A percentile compares a stretch with the other conserved stretches of the same genome.
Evolutionary conservation across 2,888 invertebrate genomes (phyloP).

Genomic region (Drosophila percnosoma): DNA sequence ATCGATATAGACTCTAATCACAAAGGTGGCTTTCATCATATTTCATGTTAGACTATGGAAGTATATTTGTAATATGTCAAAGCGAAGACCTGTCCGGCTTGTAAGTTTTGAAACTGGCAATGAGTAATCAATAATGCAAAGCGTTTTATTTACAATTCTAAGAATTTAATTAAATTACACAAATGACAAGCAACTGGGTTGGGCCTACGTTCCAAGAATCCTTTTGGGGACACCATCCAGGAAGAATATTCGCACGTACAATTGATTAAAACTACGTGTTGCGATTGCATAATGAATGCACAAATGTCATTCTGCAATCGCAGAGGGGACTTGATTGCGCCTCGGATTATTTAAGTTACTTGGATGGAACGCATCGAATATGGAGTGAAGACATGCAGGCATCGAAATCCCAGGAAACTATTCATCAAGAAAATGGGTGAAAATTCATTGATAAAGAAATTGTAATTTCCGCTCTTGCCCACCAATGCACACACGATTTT

Average conservation of each 20-base stretch:
- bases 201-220: conserved; percentile 1
- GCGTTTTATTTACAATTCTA: conserved; percentile 19
- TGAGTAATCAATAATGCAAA: conserved; percentile 28
- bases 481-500: conserved; percentile 52
- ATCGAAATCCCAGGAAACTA: conserved; percentile 28
- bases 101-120: background rate
- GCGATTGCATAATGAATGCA: conserved; percentile 73
- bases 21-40: background rate
- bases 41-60: background rate
- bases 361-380: conserved; percentile 1
- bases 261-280: conserved; percentile 82
- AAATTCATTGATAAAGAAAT: conserved; percentile 74
- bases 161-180: conserved; percentile 55
- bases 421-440: conserved; percentile 20
- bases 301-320: conserved; percentile 28
- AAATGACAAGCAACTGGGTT: conserved; percentile 26
- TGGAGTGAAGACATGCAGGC: background rate
- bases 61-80: background rate
- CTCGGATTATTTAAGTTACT: conserved; percentile 33
- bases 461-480: conserved; percentile 70
- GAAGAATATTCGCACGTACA: conserved; percentile 72
- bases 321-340: conserved; percentile 18
- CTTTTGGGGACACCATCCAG: conserved; percentile 16
- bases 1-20: conserved; percentile 12
- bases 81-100: background rate